Evolutionary conservation across 1,140 invertebrate genomes (phyloP).

Genomic region (Armadillidium nasatum): DNA sequence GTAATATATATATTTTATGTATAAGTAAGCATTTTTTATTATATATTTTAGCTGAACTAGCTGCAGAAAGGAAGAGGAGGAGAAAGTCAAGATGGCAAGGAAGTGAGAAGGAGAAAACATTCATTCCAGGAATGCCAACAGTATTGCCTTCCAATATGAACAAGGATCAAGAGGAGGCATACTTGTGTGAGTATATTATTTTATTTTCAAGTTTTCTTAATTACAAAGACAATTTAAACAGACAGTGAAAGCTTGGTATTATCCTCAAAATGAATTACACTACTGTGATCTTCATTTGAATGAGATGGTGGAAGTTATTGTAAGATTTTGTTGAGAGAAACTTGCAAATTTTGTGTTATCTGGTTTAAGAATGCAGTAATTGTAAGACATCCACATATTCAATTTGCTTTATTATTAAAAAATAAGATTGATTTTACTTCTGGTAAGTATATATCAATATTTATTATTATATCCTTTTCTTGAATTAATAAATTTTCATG

Average conservation of each 20-base stretch:
- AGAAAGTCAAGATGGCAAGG: conserved; percentile 84
- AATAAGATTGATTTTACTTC: no score
- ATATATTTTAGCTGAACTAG: neutral
- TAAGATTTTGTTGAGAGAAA: neutral
- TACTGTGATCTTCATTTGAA: conserved; percentile 6
- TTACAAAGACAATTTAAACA: conserved; percentile 24
- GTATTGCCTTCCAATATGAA: conserved; percentile 87
- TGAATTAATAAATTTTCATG: conserved; percentile 5
- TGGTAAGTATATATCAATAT: neutral
- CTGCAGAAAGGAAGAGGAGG: conserved; percentile 54
- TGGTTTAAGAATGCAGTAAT: no score
- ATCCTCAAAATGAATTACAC: neutral
- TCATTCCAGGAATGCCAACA: conserved; percentile 95
- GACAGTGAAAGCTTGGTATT: conserved; percentile 15
- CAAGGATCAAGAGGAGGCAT: conserved; percentile 88
- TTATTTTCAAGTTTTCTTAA: conserved; percentile 19
- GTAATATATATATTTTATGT: no score
- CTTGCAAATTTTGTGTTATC: neutral
- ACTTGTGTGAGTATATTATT: conserved; percentile 75
- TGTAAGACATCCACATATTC: no score
- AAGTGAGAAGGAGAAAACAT: conserved; percentile 82
- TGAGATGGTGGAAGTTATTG: conserved; percentile 11
- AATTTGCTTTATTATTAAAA: no score
- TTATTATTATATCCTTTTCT: neutral
- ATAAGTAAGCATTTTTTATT: no score